A percentile compares a stretch with the other conserved stretches of the same genome.
Conservation (phyloP, 1,140 invertebrate genomes). For the Ruditapes philippinarum region DNA sequence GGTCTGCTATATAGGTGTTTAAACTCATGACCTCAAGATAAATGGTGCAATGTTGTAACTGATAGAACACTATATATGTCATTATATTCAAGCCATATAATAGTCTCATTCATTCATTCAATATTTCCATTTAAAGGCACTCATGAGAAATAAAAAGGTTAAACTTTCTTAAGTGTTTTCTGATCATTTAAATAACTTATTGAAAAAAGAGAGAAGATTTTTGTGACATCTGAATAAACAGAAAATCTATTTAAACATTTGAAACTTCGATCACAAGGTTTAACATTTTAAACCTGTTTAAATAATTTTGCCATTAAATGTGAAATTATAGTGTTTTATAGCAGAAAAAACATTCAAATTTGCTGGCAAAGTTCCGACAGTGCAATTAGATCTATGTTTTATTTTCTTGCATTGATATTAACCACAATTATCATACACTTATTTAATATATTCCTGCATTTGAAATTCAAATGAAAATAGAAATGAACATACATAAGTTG, state of each 20-base stretch:
- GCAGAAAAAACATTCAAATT: neutral
- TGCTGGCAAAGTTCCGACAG: neutral
- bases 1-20: no score
- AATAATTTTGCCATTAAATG: constrained; percentile 17
- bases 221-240: neutral
- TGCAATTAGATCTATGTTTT: neutral
- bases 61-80: no score
- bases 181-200: neutral
- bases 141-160: no score
- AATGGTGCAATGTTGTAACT: no score
- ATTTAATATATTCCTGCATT: no score
- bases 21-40: no score
- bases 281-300: neutral
- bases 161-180: neutral
- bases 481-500: no score
- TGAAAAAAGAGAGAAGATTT: constrained; percentile 11
- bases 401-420: neutral
- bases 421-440: no score
- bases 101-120: no score
- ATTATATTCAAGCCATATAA: no score
- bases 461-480: no score
- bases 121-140: no score
- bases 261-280: neutral
- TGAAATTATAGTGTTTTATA: constrained; percentile 11
- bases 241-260: neutral